Evolutionary conservation across 2,888 invertebrate species (phyloP), one percentile per base, ranked within the genome.

Genomic region (Nasonovia ribisnigri): DNA sequence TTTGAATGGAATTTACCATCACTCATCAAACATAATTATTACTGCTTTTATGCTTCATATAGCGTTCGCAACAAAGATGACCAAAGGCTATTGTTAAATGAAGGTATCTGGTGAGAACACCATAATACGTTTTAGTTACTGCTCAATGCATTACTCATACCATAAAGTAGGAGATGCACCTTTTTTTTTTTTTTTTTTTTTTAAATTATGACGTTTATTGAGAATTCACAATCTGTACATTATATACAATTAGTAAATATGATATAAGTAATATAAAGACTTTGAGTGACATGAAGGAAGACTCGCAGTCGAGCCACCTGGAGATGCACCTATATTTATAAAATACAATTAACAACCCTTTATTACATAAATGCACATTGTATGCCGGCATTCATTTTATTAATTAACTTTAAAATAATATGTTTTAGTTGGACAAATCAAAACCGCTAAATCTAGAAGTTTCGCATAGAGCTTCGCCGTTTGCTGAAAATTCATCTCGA

Each of bases 401-500:
- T 77, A 77, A 77, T 36, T n/a, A 67, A 67, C 16, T 77, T 36
- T 20, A 36, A 77, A n/a, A 77, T 20, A 77, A 77, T 77, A 77
- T 77, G 36, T 67, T 88, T 67, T 92, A 92, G 92, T 51, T 29
- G 11, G 13, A 88, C 20, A n/a, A 42, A 10, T 67, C 92, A 51
- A 92, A 42, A 67, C 42, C 42, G 20, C 24, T 43, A 42, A 88
- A 88, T 92, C 42, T 88, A 42, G 48, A 92, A 51, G 42, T 77
- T 88, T 10, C 46, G 5, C 24, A 60, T 29, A 60, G 51, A 87
- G 46, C 43, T 88, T 92, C 67, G 67, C 26, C 48, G 20, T 46
- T 36, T 26, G 26, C 42, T 67, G 67, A 51, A 51, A 92, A 42
- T 42, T 29, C n/a, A n/a, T 77, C 16, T 24, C 51, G 36, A 67